These are phyloP conservation scores for Aradus depressus DNA, from an alignment of 2,888 invertebrate species.

Conservation along the genomic window DNA sequence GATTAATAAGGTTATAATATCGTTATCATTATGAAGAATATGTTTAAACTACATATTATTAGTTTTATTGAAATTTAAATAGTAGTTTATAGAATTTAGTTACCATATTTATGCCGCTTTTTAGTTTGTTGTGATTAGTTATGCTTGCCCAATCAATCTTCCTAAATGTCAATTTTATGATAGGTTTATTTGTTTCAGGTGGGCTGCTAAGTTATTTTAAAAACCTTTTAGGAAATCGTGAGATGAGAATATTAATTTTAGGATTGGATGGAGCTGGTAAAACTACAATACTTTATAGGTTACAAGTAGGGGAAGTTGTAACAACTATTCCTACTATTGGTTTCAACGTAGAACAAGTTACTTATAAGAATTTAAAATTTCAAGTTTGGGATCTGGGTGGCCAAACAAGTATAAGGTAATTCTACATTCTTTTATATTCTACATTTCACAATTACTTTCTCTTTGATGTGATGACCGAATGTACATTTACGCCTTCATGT, in stretches of 20 bases:
- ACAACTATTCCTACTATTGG: conserved; percentile 95
- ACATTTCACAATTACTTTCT: too few relatives aligned
- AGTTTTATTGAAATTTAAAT: too few relatives aligned
- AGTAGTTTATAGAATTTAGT: too few relatives aligned
- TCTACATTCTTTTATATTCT: conserved; percentile 9
- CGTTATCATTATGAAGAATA: too few relatives aligned
- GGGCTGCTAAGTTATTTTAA: conserved; percentile 79
- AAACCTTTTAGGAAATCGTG: conserved; percentile 86
- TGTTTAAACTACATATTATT: too few relatives aligned
- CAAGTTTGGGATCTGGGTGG: conserved; percentile 99
- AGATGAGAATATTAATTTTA: conserved; percentile 95
- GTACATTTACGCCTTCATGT: too few relatives aligned
- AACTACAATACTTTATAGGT: conserved; percentile 80
- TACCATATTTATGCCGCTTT: too few relatives aligned
- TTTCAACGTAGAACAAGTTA: conserved; percentile 98
- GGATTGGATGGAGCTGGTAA: conserved; percentile 98
- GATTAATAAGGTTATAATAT: too few relatives aligned
- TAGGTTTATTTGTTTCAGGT: conserved; percentile 18
- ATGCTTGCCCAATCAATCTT: too few relatives aligned
- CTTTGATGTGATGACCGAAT: too few relatives aligned
- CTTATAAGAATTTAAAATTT: conserved; percentile 97
- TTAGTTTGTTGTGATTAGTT: too few relatives aligned
- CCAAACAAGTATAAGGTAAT: conserved; percentile 93
- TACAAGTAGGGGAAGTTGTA: conserved; percentile 97
- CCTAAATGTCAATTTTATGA: too few relatives aligned